These are phyloP conservation scores for Squalus acanthias DNA, from an alignment of 2,797 vertebrate species.

Conservation along the genomic window DNA sequence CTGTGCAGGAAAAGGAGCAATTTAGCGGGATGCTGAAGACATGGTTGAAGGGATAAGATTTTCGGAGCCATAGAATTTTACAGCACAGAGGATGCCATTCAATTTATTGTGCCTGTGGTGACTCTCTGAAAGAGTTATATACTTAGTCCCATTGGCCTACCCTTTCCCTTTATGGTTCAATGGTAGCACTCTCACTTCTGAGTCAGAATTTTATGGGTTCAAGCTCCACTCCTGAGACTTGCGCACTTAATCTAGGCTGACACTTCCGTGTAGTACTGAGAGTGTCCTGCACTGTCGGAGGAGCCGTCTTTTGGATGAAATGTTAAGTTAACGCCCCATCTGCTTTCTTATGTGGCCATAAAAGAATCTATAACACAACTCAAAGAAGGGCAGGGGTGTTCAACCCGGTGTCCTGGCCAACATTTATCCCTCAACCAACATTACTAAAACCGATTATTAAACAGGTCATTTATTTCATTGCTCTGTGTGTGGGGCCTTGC, in stretches of 20 bases:
- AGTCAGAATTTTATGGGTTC: not conserved
- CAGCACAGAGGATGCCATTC: not conserved
- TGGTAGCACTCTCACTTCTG: not conserved
- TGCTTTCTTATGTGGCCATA: not conserved
- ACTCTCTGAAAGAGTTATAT: not conserved
- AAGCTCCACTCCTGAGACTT: not conserved
- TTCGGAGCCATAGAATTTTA: not conserved
- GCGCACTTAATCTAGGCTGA: not conserved
- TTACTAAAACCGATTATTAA: not conserved
- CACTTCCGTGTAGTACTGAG: not conserved
- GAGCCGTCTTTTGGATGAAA: not conserved
- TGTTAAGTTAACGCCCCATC: not conserved
- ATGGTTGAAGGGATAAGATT: not conserved
- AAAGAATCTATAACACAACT: not conserved
- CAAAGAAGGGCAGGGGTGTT: not conserved
- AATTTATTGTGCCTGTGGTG: not conserved
- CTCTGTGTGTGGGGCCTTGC: too few species aligned
- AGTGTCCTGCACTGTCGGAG: not conserved
- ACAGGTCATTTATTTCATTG: not conserved
- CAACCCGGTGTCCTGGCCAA: not conserved
- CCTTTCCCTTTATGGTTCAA: not conserved
- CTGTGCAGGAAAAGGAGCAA: not conserved
- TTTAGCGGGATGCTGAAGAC: not conserved
- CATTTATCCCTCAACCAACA: not conserved
- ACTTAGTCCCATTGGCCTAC: not conserved